Percentiles rank a stretch among this genome's conserved stretches.
Evolutionary conservation across 35 echinoderm and acorn worm species (phyloP).

Genomic region (Lytechinus variegatus): DNA sequence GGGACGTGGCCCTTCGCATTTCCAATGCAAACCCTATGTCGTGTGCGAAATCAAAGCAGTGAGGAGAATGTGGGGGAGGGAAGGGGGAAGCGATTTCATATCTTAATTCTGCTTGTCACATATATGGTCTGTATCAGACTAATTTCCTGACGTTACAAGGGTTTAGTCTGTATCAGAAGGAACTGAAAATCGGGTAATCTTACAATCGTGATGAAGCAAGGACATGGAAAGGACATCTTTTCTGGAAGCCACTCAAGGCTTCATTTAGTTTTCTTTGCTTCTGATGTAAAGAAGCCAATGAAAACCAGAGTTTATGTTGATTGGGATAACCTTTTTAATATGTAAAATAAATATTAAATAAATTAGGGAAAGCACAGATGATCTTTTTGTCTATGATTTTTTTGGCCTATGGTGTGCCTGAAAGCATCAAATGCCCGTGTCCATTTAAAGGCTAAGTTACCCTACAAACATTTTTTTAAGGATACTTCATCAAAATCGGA

Average conservation of each 20-base stretch:
- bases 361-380: no score
- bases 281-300: no score
- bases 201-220: not conserved
- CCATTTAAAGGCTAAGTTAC: no score
- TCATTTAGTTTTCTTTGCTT: no score
- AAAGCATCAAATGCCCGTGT: no score
- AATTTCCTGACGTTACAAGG: not conserved
- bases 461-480: no score
- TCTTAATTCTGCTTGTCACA: not conserved
- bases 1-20: not conserved
- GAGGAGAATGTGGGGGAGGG: not conserved
- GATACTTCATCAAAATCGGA: no score
- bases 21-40: not conserved
- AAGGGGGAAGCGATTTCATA: constrained; percentile 11
- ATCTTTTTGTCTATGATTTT: no score
- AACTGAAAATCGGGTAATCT: not conserved
- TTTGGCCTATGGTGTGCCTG: no score
- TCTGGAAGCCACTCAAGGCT: not conserved
- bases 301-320: no score
- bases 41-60: not conserved
- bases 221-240: not conserved
- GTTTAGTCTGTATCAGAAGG: not conserved
- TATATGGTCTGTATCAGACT: not conserved
- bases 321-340: no score
- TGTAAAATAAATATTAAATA: no score